Percentiles rank a stretch among this genome's conserved stretches.
phyloP scores from a whole-genome alignment of 2,888 invertebrate species.

The Bimastos eiseni region DNA sequence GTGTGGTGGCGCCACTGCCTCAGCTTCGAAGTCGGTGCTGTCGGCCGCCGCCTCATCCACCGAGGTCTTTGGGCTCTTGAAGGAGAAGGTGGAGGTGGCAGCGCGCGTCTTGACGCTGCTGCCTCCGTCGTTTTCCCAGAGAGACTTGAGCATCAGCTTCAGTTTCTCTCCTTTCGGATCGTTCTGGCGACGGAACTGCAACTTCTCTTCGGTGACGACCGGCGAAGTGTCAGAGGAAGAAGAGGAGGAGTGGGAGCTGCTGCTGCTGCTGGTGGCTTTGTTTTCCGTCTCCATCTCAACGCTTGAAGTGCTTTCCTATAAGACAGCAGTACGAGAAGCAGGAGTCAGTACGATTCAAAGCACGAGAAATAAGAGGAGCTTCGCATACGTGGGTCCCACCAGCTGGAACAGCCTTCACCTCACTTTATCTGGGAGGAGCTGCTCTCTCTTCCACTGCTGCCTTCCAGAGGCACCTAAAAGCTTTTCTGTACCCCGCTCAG shows the following conservation, averaged over 20 bases:
- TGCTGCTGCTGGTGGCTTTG: not conserved
- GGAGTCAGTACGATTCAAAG: not conserved
- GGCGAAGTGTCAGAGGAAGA: not conserved
- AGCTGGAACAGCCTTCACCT: too few relatives aligned
- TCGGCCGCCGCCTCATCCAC: constrained; percentile 24
- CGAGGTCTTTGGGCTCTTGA: not conserved
- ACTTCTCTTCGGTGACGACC: not conserved
- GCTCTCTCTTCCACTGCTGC: too few relatives aligned
- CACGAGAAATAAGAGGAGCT: not conserved
- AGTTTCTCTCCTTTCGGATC: constrained; percentile 27
- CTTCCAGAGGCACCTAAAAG: too few relatives aligned
- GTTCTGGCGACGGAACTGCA: not conserved
- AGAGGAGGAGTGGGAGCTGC: not conserved
- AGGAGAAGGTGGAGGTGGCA: not conserved
- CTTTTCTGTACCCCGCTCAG: too few relatives aligned
- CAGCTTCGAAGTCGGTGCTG: constrained; percentile 34
- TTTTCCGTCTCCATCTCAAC: constrained; percentile 16
- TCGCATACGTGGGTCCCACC: too few relatives aligned
- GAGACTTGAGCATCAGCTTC: not conserved
- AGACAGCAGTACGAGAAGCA: not conserved
- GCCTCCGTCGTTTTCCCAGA: constrained; percentile 25
- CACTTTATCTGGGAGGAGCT: too few relatives aligned
- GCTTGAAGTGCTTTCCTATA: constrained; percentile 32
- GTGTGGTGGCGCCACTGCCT: not conserved
- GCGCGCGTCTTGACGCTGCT: not conserved